phyloP scores from a whole-genome alignment of 1,140 invertebrate genomes.

The Hypothenemus hampei region DNA sequence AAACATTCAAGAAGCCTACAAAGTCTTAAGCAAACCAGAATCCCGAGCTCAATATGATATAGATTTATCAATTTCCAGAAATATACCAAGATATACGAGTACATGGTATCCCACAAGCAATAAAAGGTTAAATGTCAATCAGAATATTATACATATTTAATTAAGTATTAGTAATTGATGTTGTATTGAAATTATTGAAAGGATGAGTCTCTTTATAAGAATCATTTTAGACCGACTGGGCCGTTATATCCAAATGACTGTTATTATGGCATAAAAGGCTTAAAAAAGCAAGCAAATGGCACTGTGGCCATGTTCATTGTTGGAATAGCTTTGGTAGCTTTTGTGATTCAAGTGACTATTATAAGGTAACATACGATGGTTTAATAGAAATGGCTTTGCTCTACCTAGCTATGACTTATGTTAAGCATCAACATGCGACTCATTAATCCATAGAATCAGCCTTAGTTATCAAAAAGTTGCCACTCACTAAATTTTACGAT shows the following conservation, averaged over 20 bases:
- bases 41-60: conserved; percentile 49
- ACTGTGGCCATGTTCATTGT: conserved; percentile 52
- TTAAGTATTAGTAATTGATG: too few species aligned
- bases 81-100: conserved; percentile 7
- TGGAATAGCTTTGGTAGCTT: conserved; percentile 49
- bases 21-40: conserved; percentile 48
- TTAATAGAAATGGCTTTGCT: neutral
- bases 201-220: too few species aligned
- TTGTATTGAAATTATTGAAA: too few species aligned
- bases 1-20: conserved; percentile 53
- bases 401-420: neutral
- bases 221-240: too few species aligned
- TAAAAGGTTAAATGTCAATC: too few species aligned
- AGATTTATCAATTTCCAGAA: conserved; percentile 21
- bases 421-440: neutral
- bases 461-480: too few species aligned
- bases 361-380: conserved; percentile 48
- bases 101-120: too few species aligned
- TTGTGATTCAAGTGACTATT: conserved; percentile 51
- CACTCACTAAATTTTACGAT: too few species aligned
- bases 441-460: too few species aligned
- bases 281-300: conserved; percentile 53
- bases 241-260: conserved; percentile 41
- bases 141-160: too few species aligned
- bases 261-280: conserved; percentile 57